Base-by-base conservation (phyloP, 1,140 invertebrate species). In the Whitmania pigra region DNA sequence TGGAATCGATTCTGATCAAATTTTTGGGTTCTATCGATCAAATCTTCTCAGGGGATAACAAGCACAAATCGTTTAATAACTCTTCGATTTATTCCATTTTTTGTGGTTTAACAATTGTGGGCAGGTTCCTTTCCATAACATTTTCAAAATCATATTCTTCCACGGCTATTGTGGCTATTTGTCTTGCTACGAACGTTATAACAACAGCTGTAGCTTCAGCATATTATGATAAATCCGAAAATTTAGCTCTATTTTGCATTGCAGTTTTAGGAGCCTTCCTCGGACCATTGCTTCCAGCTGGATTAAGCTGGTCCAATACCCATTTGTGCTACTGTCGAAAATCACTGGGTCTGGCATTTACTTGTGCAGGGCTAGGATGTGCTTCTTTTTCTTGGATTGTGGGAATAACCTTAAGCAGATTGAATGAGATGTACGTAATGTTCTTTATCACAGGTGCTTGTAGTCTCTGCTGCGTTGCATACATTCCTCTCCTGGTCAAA, bases 141-240 rank as follows among this genome's bases (percentile, higher is more conserved):
- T 63, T 63, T 63, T 31, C 29, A 31, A 22, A 63, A 22, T 22
- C 57, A 25, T 63, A 63, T 31, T 22, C 57, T 20, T 63, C 57
- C 22, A 63, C 22, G 22, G 57, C 57, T 31, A 63, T 63, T 2
- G 29, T 63, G 11, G 57, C 57, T 31, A 31, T 63, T 22, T 63
- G 57, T 31, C 57, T 63, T 18, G 15, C 57, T 20, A 63, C 20
- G 18, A 63, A 63, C 57, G 57, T 63, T 63, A 20, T 63, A 25
- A 31, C 57, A 25, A 25, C 57, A 13, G 57, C 20, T 18, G 29
- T 63, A 22, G 29, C 29, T 25, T 63, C 57, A 13, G 57, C 57
- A 31, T 63, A 63, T 63, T 63, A 25, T 63, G 57, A 63, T 31
- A 63, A 63, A n/a, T 63, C 57, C 11, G 57, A 63, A 31, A 63